Percentiles rank a stretch among this genome's conserved stretches.
These are phyloP conservation scores for Pristionchus mayeri DNA, from an alignment of 2,888 invertebrate species.

Conservation along the genomic window DNA sequence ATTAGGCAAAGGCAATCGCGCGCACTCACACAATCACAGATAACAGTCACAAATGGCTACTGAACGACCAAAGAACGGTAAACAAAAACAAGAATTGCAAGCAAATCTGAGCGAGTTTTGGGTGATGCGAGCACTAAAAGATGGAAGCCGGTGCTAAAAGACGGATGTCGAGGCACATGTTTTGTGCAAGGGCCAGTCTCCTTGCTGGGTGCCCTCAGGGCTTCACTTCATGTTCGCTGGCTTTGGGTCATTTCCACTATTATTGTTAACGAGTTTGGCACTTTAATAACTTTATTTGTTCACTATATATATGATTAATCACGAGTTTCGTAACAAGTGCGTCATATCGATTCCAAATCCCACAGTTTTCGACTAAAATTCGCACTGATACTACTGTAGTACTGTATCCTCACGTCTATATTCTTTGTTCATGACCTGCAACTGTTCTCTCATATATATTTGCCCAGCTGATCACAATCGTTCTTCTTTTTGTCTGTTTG, in stretches of 20 bases:
- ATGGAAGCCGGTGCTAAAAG: too few species aligned
- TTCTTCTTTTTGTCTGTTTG: slow-evolving; percentile 43
- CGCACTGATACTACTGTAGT: background rate
- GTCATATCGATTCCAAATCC: background rate
- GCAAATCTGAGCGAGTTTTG: too few species aligned
- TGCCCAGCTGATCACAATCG: slow-evolving; percentile 40
- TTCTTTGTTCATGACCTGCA: slow-evolving; percentile 31
- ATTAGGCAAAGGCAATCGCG: slow-evolving; percentile 39
- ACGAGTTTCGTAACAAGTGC: too few species aligned
- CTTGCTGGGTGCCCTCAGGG: too few species aligned
- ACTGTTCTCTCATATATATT: slow-evolving; percentile 12
- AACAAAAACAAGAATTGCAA: background rate
- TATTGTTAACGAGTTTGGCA: background rate
- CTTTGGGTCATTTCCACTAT: background rate
- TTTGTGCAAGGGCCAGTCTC: too few species aligned
- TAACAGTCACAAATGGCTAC: slow-evolving; percentile 10
- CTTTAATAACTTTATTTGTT: background rate
- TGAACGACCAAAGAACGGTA: slow-evolving; percentile 6
- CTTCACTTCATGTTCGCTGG: background rate
- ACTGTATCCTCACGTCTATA: background rate
- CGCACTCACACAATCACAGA: slow-evolving; percentile 39
- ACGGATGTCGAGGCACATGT: too few species aligned
- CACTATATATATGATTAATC: too few species aligned
- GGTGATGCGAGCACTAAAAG: too few species aligned
- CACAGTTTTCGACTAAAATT: background rate